Percentiles rank a stretch among this genome's conserved stretches.
These are phyloP conservation scores for Arremon aurantiirostris DNA, from an alignment of 2,797 vertebrate genomes.

Conservation along the genomic window DNA sequence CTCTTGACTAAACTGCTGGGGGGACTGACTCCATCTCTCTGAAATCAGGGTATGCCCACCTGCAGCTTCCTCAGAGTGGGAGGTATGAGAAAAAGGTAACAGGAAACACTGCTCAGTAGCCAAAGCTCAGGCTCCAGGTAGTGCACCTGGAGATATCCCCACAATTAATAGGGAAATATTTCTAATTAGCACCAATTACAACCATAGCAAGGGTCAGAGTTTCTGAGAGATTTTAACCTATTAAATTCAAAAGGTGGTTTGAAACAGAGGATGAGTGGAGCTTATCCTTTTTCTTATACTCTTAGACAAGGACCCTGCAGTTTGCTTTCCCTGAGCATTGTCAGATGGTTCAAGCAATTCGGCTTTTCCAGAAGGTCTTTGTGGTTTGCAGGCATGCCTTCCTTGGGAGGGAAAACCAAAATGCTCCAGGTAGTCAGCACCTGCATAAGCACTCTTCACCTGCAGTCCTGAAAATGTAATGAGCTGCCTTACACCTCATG, in stretches of 20 bases:
- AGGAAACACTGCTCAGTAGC: not conserved
- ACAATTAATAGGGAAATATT: not conserved
- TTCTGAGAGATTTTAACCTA: not conserved
- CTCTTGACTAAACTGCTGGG: not conserved
- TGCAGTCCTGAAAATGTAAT: not conserved
- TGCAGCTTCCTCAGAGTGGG: not conserved
- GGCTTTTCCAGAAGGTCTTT: not conserved
- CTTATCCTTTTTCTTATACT: not conserved
- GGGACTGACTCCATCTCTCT: not conserved
- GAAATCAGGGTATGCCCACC: not conserved
- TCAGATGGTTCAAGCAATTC: not conserved
- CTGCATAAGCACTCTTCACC: not conserved
- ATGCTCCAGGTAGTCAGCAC: not conserved
- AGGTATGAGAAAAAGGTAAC: not conserved
- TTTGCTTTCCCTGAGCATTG: not conserved
- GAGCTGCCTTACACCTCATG: not conserved
- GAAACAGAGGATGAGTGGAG: not conserved
- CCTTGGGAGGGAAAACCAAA: not conserved
- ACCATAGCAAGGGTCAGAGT: rapidly evolving
- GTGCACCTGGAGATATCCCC: not conserved
- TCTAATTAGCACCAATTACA: not conserved
- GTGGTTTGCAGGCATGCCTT: not conserved
- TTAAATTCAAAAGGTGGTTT: not conserved
- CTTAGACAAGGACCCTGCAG: not conserved
- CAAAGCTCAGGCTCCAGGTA: not conserved